Conservation (phyloP, 2,113 vertebrate species). For the Lophotis ruficrista region DNA sequence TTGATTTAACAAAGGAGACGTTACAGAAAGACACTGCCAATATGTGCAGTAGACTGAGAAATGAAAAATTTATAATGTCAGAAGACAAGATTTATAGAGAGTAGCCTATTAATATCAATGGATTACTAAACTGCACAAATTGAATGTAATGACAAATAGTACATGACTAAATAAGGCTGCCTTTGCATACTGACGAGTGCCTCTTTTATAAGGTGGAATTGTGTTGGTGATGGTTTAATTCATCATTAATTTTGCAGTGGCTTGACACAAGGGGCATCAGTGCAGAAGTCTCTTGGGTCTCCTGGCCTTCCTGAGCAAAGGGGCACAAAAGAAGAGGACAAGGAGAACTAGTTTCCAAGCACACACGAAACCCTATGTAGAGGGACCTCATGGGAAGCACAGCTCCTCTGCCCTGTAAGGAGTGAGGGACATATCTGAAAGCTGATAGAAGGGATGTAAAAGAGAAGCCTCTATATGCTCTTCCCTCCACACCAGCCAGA, state of each 20-base stretch:
- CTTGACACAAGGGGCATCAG: neutral
- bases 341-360: neutral
- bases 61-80: neutral
- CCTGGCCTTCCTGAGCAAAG: neutral
- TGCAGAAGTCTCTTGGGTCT: neutral
- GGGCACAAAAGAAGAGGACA: neutral
- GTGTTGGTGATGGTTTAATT: neutral
- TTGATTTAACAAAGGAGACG: neutral
- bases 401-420: neutral
- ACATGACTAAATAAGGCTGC: neutral
- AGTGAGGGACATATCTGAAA: neutral
- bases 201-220: neutral
- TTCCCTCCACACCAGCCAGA: neutral
- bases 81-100: neutral
- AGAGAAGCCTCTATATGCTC: neutral
- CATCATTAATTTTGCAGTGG: neutral
- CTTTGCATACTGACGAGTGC: neutral
- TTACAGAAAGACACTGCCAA: neutral
- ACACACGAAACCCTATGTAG: neutral
- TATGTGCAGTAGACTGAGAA: neutral
- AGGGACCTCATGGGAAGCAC: fast-evolving
- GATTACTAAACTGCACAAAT: neutral
- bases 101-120: neutral
- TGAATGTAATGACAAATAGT: neutral
- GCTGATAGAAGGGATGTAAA: neutral